phyloP scores from a whole-genome alignment of 1,140 invertebrate genomes.

The Eubasilissa regina region DNA sequence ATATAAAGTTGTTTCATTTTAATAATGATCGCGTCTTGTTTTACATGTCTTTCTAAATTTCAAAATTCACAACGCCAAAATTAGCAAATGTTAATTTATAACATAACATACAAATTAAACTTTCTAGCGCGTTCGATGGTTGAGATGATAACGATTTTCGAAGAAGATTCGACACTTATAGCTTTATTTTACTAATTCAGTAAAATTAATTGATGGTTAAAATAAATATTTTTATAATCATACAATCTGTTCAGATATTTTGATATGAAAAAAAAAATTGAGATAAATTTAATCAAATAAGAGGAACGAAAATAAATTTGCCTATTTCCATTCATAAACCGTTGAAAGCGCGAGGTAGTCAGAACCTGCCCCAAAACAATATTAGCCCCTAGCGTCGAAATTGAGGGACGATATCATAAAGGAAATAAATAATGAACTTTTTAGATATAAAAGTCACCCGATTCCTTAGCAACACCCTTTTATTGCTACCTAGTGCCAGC shows the following conservation, averaged over 20 bases:
- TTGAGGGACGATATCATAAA: conserved; percentile 55
- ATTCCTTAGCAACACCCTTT: conserved; percentile 60
- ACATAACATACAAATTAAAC: too few relatives aligned
- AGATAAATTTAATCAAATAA: conserved; percentile 3
- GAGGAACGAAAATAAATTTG: background rate
- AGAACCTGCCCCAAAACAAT: conserved; percentile 35
- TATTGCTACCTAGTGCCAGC: conserved; percentile 50
- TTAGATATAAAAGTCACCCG: conserved; percentile 56
- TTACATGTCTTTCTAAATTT: too few relatives aligned
- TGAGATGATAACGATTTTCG: background rate
- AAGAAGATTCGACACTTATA: background rate
- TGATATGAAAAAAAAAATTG: too few relatives aligned
- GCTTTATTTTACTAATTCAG: background rate
- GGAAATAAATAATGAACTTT: conserved; percentile 61
- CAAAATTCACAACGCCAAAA: too few relatives aligned
- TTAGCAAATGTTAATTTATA: too few relatives aligned
- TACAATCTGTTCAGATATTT: too few relatives aligned
- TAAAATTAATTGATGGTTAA: background rate
- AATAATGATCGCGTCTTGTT: too few relatives aligned
- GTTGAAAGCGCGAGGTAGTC: conserved; percentile 14
- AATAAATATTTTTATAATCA: too few relatives aligned
- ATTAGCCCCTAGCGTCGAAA: conserved; percentile 41
- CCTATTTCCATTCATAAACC: conserved; percentile 14
- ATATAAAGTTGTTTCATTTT: too few relatives aligned
- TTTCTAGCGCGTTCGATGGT: too few relatives aligned